Base-by-base conservation (phyloP, 1,140 invertebrate genomes). In the Diorhabda elongata region DNA sequence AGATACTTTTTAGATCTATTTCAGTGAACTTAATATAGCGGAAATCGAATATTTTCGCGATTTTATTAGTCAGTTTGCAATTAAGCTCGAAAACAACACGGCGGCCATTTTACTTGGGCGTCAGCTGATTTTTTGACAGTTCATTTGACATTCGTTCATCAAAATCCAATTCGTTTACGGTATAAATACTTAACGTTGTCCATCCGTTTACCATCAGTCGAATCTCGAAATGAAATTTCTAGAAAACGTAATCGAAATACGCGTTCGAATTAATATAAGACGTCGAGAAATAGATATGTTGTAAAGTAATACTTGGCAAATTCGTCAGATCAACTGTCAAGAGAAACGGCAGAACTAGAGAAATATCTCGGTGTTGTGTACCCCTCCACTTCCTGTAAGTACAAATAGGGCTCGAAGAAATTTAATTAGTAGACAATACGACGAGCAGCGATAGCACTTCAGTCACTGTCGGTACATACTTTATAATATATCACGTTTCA, bases 401-500 rank as follows among this genome's bases (percentile, higher is more conserved):
- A 26, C 43, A 67, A 67, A 60, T 59, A 58, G 65, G 65, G 65
- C 57, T 67, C 44, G 11, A 56, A 67, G 65, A 67, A 67, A 67
- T 67, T 67, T 67, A 67, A 67, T 67, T 67, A 67, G 65, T 67
- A 67, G 65, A 67, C 65, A 67, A 67, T 67, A 67, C 65, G 44
- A n/a, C 47, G 47, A 52, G 47, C 47, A 52, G 6, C n/a, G n/a
- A n/a, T n/a, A 52, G 47, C 47, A 52, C 65, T 67, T 9, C 57
- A 67, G 57, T 44, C 58, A 11, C 57, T 58, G 57, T 44, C 58
- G 44, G 65, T 68, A 72, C 71, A 72, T 72, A 72, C 71, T 72
- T 72, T 72, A 69, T 64, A 68, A 72, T 72, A 72, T 72, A 72
- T 72, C 66, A 64, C 71, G 67, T 72, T 69, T 72, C 71, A 64